Evolutionary conservation across 1,140 invertebrate species (phyloP), one percentile per base, ranked within the genome.

Genomic region (Plectus sambesii): DNA sequence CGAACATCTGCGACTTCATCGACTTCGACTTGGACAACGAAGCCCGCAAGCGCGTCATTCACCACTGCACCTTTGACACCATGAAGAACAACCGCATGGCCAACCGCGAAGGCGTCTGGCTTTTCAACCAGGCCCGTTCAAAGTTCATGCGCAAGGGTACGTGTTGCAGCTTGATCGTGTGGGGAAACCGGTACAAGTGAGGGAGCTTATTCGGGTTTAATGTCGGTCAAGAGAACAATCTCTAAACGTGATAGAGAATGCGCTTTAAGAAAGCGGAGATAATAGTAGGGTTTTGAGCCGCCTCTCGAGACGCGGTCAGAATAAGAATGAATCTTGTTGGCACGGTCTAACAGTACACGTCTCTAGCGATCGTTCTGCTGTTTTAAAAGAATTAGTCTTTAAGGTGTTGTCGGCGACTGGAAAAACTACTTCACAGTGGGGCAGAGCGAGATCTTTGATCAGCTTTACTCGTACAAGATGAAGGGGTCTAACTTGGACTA

Each of bases 41-140:
- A 9, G 42, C 66, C 12, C 50, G 71, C 15, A 51, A 57, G 2
- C 51, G 48, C 24, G 61, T 75, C n/a, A 64, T 61, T 5, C 45
- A 67, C 3, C 73, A 75, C 54, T 68, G 73, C 46, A 66, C 61
- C 24, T 75, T 76, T 51, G 75, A 81, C 25, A 80, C 68, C 30
- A 81, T 85, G 74, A 77, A 78, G 55, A 45, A 5, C 5, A 47
- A 47, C 19, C 24, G 24, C 38, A 59, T 59, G 47, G 81, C 83
- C 0, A 85, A 84, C 65, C 79, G 79, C 46, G 75, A 74, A 38
- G 38, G 54, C 17, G 35, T 56, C 5, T 55, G 35, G 42, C 30
- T 59, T 15, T 59, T 59, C 40, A 53, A 59, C 37, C 41, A 60
- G 40, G 59, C 36, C 20, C 43, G 58, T 20, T 59, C 24, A 9